Percentiles rank a stretch among this genome's conserved stretches.
Conservation (phyloP, 2,888 invertebrate genomes). For the Masnerella sp. region DNA sequence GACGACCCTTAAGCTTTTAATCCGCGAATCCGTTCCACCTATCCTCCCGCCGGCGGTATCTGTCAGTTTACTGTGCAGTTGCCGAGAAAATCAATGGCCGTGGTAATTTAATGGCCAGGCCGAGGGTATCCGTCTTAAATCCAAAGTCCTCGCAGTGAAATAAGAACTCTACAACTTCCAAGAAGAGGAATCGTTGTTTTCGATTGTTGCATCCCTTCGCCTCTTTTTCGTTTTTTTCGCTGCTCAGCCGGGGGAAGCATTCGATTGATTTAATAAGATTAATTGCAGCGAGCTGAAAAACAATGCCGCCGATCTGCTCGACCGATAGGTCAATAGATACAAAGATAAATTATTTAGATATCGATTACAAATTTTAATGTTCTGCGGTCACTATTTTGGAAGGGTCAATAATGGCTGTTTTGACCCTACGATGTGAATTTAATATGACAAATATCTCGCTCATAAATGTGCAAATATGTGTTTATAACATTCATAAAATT, state of each 20-base stretch:
- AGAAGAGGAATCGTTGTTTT: slow-evolving; percentile 54
- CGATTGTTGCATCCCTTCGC: slow-evolving; percentile 48
- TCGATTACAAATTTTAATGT: too few species aligned
- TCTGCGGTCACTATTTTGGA: too few species aligned
- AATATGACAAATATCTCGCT: too few species aligned
- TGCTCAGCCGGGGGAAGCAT: background rate
- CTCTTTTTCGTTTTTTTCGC: slow-evolving; percentile 3
- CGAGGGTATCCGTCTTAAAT: slow-evolving; percentile 56
- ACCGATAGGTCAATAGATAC: slow-evolving; percentile 3
- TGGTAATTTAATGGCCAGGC: slow-evolving; percentile 63
- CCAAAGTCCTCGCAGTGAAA: slow-evolving; percentile 53
- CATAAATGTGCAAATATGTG: too few species aligned
- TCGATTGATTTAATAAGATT: slow-evolving; percentile 48
- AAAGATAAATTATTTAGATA: slow-evolving; percentile 7
- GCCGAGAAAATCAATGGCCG: slow-evolving; percentile 62
- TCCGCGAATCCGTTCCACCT: slow-evolving; percentile 60
- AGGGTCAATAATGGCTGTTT: background rate
- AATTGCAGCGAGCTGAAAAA: slow-evolving; percentile 20
- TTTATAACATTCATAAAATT: too few species aligned
- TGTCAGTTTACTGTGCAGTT: slow-evolving; percentile 61
- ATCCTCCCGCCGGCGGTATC: slow-evolving; percentile 47
- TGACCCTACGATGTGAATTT: background rate
- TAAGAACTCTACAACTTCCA: slow-evolving; percentile 47
- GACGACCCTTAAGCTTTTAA: slow-evolving; percentile 62
- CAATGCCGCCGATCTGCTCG: background rate